Base-by-base conservation (phyloP, 1,140 invertebrate species). In the Drosophila auraria region DNA sequence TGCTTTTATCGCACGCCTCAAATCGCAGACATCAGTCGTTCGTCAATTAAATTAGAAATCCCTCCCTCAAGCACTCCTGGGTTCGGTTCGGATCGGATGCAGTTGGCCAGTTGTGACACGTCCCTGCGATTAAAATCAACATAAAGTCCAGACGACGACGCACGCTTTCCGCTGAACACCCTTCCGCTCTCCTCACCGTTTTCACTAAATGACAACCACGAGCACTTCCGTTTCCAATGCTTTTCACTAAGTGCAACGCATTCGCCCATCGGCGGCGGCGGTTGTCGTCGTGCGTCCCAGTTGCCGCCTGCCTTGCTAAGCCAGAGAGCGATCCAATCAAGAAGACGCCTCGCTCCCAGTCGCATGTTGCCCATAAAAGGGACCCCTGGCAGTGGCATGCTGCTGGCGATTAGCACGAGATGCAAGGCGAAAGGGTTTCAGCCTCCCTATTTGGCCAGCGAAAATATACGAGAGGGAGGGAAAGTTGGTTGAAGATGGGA, bases 71-170 rank as follows among this genome's bases (percentile, higher is more conserved):
- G 36, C 51, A 33, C 25, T n/a, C 58, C 27, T 30, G 5, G 8
- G 27, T 15, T n/a, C 5, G 11, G 9, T 2, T 3, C n/a, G 20
- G 25, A 59, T 36, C 30, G 66, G 66, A 64, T 69, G 64, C 75
- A 70, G 78, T 78, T 78, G 75, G 75, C 64, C 75, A 78, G 75
- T 78, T 78, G 75, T 78, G 75, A 78, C 75, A 78, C 75, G 75
- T 78, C 74, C 40, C 57, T 50, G 75, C 60, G 75, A 78, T 78
- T 78, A 78, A 70, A 78, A 78, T 78, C 75, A 78, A 78, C 75
- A 70, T 78, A 78, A 78, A 78, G 64, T 70, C 57, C 75, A 69
- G 64, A 49, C 53, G 12, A 15, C 54, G 20, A 40, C 57, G 42
- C 74, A 51, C 62, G 54, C 54, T 42, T 76, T 62, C 72, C 57